Evolutionary conservation across 2,797 vertebrate genomes (phyloP), one percentile per base, ranked within the genome.

Genomic region (Cuculus canorus): DNA sequence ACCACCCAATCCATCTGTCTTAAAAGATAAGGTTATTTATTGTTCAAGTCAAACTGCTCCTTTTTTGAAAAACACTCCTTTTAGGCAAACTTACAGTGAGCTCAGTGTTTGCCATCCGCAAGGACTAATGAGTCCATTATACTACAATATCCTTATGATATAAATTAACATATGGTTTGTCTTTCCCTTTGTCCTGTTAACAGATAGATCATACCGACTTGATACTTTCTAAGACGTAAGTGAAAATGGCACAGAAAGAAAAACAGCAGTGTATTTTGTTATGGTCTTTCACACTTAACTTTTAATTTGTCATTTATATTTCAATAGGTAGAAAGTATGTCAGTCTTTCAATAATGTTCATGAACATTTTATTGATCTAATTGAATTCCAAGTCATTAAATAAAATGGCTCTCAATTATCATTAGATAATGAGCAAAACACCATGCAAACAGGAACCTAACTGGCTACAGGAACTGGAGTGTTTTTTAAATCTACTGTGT

Each of bases 311-410:
- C 32, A n/a, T 41, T 92, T 83, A 35, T 45, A 77, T 82, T 90
- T 72, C 50, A 86, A 22, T 7, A 77, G 23, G 21, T 45, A 68
- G 21, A 64, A 85, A 37, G 23, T 71, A 57, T 27, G 79, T 66
- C 43, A 50, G 7, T 76, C 27, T 81, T 91, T 88, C 76, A 78
- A 88, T 59, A 92, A 76, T 35, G 11, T 28, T 56, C 35, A 89
- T 89, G 92, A 93, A 91, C 35, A 75, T 82, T 93, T 82, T 79
- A 94, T 87, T 82, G 66, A 92, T 91, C 94, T 86, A 83, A 82
- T 88, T 94, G 30, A 73, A 90, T 95, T 94, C 75, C 18, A 93
- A 93, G 66, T 48, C 82, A 93, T 94, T 86, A 86, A 96, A 91
- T 50, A 86, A 71, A 93, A 86, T 32, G 60, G 24, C 16, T 95